Base-by-base conservation (phyloP, 2,888 invertebrate genomes). In the Fragum sueziense region DNA sequence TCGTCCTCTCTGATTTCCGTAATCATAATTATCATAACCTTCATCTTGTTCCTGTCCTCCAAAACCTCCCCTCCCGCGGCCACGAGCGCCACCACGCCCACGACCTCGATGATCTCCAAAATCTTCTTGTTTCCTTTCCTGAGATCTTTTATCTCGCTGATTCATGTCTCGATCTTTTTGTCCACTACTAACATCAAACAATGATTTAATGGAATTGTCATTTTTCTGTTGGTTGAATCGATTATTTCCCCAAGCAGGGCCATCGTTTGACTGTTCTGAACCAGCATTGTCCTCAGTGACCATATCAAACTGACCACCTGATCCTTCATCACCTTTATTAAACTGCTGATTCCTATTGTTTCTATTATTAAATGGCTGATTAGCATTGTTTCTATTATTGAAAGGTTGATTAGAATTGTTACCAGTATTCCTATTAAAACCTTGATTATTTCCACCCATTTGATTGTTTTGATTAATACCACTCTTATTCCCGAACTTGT, bases 121-220 rank as follows among this genome's bases (percentile, higher is more conserved):
- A 17, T n/a, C 59, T 29, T 68, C 70, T n/a, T 65, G 65, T 41
- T 65, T 41, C 20, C 41, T 33, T 34, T 70, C 57, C 29, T 70
- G 37, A 34, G 17, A 17, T 37, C 70, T 52, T 27, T 70, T 54
- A 22, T 51, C 52, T 25, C 70, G 20, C 22, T 57, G 57, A n/a
- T 70, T 57, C 33, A 27, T 70, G 25, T 70, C 70, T 70, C 70
- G 54, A 29, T 70, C 25, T 33, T 25, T 27, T 37, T 70, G 70
- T 29, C 29, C 59, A 9, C 20, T 70, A 22, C 25, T 27, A 31
- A 41, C 25, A 22, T 67, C 67, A 41, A 67, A 41, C 22, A 67
- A 41, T 1, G 67, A 67, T 41, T 41, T 41, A 34, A 62, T 62
- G 2, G 31, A n/a, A 9, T 33, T 20, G 2, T 62, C 62, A 9